Evolutionary conservation across 1,140 invertebrate genomes (phyloP).

Genomic region (Drosophila oshimai): DNA sequence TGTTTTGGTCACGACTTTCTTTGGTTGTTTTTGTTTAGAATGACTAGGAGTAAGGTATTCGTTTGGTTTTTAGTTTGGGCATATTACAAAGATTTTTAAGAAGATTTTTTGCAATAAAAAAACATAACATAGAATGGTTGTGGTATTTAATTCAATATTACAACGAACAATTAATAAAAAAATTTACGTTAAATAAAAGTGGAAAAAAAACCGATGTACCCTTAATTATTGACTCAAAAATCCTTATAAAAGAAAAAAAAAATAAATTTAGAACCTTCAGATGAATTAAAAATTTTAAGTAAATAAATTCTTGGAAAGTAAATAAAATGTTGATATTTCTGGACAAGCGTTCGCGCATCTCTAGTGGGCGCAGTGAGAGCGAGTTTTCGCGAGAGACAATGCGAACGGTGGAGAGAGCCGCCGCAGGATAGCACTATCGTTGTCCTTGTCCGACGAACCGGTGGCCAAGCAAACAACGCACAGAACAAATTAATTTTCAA

Average conservation of each 20-base stretch:
- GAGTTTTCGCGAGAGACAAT: constrained; percentile 5
- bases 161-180: too few relatives aligned
- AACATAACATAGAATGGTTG: too few relatives aligned
- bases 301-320: not conserved
- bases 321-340: not conserved
- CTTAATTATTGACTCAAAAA: too few relatives aligned
- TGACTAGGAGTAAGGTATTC: too few relatives aligned
- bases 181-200: too few relatives aligned
- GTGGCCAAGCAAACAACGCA: constrained; percentile 35
- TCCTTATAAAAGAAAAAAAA: not conserved
- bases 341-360: constrained; percentile 4
- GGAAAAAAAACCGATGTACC: too few relatives aligned
- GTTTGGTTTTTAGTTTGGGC: too few relatives aligned
- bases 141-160: too few relatives aligned
- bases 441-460: constrained; percentile 39
- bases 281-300: too few relatives aligned
- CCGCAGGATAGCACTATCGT: constrained; percentile 34
- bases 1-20: not conserved
- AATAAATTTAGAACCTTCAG: not conserved
- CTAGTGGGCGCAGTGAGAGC: constrained; percentile 2
- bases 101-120: too few relatives aligned
- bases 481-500: constrained; percentile 25
- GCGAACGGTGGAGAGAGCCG: constrained; percentile 7
- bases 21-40: too few relatives aligned
- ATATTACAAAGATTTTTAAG: too few relatives aligned